phyloP scores from a whole-genome alignment of 2,113 vertebrate genomes.

The Mellivora capensis region DNA sequence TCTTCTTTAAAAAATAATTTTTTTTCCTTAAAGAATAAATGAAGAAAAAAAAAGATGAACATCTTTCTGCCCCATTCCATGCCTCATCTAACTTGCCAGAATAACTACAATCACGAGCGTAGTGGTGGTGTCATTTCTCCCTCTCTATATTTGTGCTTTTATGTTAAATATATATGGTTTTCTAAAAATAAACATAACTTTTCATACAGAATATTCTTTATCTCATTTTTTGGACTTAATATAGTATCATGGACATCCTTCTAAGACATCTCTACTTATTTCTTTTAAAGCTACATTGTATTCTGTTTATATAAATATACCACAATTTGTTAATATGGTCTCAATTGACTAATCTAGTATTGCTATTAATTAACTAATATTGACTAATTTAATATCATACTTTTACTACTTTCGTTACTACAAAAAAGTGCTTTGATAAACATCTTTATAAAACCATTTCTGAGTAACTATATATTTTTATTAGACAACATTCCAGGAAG shows the following conservation, averaged over 20 bases:
- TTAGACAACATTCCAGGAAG: neutral
- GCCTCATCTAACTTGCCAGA: neutral
- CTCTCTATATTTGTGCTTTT: neutral
- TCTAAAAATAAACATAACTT: neutral
- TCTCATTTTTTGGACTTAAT: neutral
- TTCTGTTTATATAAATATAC: neutral
- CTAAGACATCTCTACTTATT: neutral
- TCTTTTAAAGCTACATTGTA: conserved; percentile 10
- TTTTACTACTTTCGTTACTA: neutral
- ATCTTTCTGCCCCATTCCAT: neutral
- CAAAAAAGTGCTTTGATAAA: neutral
- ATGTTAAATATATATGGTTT: neutral
- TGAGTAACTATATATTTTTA: conserved; percentile 11
- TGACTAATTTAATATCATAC: neutral
- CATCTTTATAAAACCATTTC: neutral
- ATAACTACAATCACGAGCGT: neutral
- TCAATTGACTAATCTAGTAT: neutral
- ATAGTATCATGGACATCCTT: neutral
- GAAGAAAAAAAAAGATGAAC: neutral
- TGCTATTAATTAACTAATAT: neutral
- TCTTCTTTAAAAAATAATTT: neutral
- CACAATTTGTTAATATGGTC: neutral
- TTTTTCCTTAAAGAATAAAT: neutral
- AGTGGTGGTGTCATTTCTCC: neutral
- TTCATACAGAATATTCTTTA: neutral